These are phyloP conservation scores for Neodiprion pinetum DNA, from an alignment of 1,140 invertebrate genomes.

Conservation along the genomic window DNA sequence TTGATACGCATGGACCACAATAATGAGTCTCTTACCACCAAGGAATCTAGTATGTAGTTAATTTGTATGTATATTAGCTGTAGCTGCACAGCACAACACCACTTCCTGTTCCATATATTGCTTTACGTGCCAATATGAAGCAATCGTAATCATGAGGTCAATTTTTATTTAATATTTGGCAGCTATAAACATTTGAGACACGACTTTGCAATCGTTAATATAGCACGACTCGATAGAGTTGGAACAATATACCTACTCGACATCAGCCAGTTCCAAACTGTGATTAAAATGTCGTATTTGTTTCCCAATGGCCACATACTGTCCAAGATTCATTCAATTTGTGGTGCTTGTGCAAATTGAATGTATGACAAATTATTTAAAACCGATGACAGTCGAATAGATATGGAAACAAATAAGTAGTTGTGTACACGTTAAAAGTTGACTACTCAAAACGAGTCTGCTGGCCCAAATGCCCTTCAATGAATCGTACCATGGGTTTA, in stretches of 20 bases:
- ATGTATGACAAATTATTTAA: background rate
- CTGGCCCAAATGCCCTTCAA: background rate
- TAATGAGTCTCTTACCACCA: slow-evolving; percentile 56
- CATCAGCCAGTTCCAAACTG: no score
- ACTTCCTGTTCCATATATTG: slow-evolving; percentile 45
- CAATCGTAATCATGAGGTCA: background rate
- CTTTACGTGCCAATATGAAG: slow-evolving; percentile 31
- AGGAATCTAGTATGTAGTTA: slow-evolving; percentile 62
- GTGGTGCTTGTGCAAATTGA: background rate
- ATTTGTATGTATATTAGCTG: slow-evolving; percentile 46
- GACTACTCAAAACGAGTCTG: no score
- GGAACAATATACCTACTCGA: slow-evolving; percentile 14
- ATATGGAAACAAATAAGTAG: no score
- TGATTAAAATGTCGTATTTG: no score
- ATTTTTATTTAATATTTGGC: background rate
- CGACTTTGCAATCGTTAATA: slow-evolving; percentile 31
- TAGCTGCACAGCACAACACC: slow-evolving; percentile 51
- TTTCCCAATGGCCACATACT: background rate
- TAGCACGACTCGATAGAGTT: slow-evolving; percentile 29
- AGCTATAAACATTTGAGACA: slow-evolving; percentile 19
- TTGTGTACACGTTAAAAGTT: no score
- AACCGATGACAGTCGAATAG: background rate
- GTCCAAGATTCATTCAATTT: background rate
- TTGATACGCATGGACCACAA: slow-evolving; percentile 59
- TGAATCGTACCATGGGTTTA: background rate